Evolutionary conservation across 2,888 invertebrate species (phyloP), one percentile per base, ranked within the genome.

Genomic region (Pecten maximus): DNA sequence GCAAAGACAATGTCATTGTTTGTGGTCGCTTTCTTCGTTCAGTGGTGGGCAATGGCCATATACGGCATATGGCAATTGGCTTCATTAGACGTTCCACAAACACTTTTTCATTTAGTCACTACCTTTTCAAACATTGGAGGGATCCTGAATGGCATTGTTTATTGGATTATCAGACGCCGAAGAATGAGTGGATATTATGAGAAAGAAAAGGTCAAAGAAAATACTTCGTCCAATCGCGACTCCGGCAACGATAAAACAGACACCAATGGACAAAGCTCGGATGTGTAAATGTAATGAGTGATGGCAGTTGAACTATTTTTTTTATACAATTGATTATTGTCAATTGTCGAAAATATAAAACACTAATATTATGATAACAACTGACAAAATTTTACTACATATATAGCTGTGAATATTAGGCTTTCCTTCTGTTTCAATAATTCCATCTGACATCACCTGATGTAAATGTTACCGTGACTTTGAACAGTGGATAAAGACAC

Each of bases 1-100:
- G 93, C 93, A 1, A 88, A 88, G 35, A 89, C 90, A 39, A 93
- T 92, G 93, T 93, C 93, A 0, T 40, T 93, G 28, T 92, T 93
- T 89, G 92, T 93, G 28, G 40, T 88, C 12, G 92, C 92, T 0
- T 92, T 92, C 74, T 91, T 93, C 87, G 87, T 91, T 12, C 92
- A 93, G 54, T 93, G 93, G 93, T 91, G 90, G 91, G 88, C 91
- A 0, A 88, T 92, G 88, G 74, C 90, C 4, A 35, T 93, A 10
- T 93, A 90, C 44, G 91, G 93, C 0, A 39, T 91, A 16, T 92
- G 93, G 91, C 87, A 88, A 0, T 48, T 91, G 19, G 40, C 89
- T 2, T 40, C n/a, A 0, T 40, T n/a, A 6, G 54, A 90, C 48
- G 88, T 89, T 28, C 89, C 91, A 16, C 89, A 88, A 4, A 23